phyloP scores from a whole-genome alignment of 2,888 invertebrate species.

The Stenotaenia linearis region DNA sequence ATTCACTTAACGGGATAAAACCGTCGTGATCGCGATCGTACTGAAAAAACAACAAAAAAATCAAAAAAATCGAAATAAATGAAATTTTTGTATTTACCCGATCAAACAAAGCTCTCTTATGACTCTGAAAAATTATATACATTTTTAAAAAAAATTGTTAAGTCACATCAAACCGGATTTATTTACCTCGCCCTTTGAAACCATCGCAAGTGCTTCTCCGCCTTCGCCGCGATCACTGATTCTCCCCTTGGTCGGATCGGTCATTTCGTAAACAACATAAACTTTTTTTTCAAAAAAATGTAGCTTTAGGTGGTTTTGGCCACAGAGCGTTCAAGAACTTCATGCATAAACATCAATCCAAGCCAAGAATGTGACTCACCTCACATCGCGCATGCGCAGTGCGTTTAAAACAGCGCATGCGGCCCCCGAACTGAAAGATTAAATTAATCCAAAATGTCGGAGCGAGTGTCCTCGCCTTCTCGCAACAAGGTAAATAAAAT shows the following conservation, averaged over 20 bases:
- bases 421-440: no score
- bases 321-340: background rate
- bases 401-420: no score
- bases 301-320: background rate
- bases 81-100: background rate
- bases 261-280: background rate
- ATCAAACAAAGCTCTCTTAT: background rate
- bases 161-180: background rate
- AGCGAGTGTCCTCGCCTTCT: background rate
- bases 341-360: background rate
- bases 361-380: background rate
- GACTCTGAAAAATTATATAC: background rate
- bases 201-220: background rate
- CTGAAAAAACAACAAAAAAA: background rate
- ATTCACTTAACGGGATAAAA: background rate
- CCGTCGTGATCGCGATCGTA: slow-evolving; percentile 27
- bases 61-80: background rate
- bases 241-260: background rate
- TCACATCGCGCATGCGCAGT: background rate
- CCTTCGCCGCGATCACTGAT: background rate
- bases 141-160: background rate
- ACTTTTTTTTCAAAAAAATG: background rate
- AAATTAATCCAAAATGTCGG: background rate
- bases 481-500: background rate
- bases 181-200: background rate